Percentiles rank a stretch among this genome's conserved stretches.
Conservation (phyloP, 2,888 invertebrate species). For the Cantharis rustica region DNA sequence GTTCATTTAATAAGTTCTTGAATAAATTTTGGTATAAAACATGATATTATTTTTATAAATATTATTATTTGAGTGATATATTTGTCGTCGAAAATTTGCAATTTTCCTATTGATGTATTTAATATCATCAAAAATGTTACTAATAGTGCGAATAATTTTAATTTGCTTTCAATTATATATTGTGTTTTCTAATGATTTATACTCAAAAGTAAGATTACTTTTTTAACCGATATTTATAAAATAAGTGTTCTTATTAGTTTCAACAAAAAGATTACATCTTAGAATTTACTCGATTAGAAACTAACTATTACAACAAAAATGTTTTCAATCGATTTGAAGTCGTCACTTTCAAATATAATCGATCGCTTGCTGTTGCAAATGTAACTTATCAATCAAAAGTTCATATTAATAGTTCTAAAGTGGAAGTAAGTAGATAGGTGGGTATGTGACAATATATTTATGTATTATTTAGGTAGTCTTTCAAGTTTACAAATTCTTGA, state of each 20-base stretch:
- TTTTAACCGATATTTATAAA: background rate
- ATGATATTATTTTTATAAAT: too few species aligned
- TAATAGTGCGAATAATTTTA: background rate
- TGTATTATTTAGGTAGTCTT: background rate
- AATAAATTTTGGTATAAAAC: too few species aligned
- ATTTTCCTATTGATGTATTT: background rate
- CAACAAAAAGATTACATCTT: background rate
- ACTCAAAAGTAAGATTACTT: background rate
- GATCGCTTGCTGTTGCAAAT: background rate
- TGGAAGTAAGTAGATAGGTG: background rate
- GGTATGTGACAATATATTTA: too few species aligned
- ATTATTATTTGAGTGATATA: too few species aligned
- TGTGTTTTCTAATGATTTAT: background rate
- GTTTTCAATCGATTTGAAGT: background rate
- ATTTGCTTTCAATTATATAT: background rate
- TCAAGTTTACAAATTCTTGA: background rate
- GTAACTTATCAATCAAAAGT: background rate
- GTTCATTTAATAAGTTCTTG: too few species aligned
- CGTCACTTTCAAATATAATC: background rate
- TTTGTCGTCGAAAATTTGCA: too few species aligned
- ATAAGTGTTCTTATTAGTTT: background rate
- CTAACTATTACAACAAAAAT: background rate
- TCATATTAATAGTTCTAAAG: background rate
- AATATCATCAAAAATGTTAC: background rate
- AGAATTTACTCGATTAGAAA: background rate